Base-by-base conservation (phyloP, 2,888 invertebrate genomes). In the Lycia hirtaria region DNA sequence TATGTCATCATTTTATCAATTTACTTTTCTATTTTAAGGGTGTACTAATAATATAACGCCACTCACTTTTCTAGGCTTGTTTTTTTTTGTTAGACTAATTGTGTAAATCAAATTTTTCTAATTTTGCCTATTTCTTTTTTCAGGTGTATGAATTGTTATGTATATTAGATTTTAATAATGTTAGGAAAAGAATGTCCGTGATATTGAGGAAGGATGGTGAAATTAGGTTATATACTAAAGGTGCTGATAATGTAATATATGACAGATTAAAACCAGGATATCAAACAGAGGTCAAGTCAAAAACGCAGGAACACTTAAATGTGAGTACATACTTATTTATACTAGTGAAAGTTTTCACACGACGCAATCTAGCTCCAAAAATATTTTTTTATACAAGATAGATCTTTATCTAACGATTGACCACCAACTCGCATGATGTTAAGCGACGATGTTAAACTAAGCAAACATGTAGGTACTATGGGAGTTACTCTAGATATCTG, bases 151-250 rank as follows among this genome's bases (percentile, higher is more conserved):
- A 99, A 87, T 94, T 99, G 75, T 93, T 99, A 72, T 98, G 98
- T 89, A 99, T 99, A 88, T 94, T 99, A 80, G 99, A 99, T 93
- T 99, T 99, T 93, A 99, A 99, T 93, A 99, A 99, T 93, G 97
- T 98, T 71, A 94, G 99, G 73, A 99, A 99, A 93, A 93, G 99
- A 84, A 99, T 99, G 99, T 99, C 99, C 69, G 99, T 99, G 77
- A 97, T 98, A 82, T 92, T 98, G 76, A 93, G 96, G 78, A 95
- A 94, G 83, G 96, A 96, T 84, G 96, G 96, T 68, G 94, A 95
- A 82, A 94, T 97, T 77, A 94, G 96, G 82, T 94, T 99, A 78
- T 98, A 97, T 88, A 99, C 99, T 88, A 99, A 99, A 93, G 99
- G 98, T 69, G 99, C 99, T 63, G 99, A 99, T 93, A 98, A 97